These are phyloP conservation scores for Cynodonichthys magdalenae DNA, from an alignment of 2,797 vertebrate species.

Conservation along the genomic window DNA sequence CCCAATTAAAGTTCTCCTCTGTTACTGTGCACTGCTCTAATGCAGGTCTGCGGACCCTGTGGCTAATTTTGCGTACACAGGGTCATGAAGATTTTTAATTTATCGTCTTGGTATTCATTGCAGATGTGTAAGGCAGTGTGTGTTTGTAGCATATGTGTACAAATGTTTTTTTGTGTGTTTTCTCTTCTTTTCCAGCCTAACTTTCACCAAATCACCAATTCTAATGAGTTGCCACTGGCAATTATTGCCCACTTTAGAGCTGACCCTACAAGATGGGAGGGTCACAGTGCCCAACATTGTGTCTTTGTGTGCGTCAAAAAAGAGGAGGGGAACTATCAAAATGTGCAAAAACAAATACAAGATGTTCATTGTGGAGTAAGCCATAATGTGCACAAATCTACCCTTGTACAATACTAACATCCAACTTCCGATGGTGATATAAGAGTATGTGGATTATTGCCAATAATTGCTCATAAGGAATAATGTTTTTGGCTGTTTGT, in stretches of 20 bases:
- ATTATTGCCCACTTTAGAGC: constrained; percentile 81
- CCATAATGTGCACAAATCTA: constrained; percentile 64
- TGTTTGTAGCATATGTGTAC: constrained; percentile 43
- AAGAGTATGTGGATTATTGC: constrained; percentile 19
- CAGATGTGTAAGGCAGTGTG: constrained; percentile 27
- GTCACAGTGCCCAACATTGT: constrained; percentile 70
- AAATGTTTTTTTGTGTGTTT: constrained; percentile 22
- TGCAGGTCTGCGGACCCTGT: constrained; percentile 73
- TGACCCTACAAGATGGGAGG: constrained; percentile 77
- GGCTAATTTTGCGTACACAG: constrained; percentile 82
- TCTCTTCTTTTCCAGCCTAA: constrained; percentile 65
- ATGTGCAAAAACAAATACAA: constrained; percentile 71
- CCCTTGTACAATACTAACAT: constrained; percentile 50
- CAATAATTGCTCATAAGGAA: background rate
- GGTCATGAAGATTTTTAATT: constrained; percentile 79
- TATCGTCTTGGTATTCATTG: constrained; percentile 54
- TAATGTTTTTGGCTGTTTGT: no score
- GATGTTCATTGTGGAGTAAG: constrained; percentile 67
- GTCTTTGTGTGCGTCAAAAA: constrained; percentile 68
- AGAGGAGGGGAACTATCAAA: constrained; percentile 63
- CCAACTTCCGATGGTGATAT: constrained; percentile 23
- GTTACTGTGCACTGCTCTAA: constrained; percentile 76
- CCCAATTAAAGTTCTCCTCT: constrained; percentile 78
- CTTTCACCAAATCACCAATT: constrained; percentile 79
- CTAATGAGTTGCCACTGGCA: constrained; percentile 81